Percentiles rank a stretch among this genome's conserved stretches.
Evolutionary conservation across 2,888 invertebrate species (phyloP).

Genomic region (Lysandra coridon): DNA sequence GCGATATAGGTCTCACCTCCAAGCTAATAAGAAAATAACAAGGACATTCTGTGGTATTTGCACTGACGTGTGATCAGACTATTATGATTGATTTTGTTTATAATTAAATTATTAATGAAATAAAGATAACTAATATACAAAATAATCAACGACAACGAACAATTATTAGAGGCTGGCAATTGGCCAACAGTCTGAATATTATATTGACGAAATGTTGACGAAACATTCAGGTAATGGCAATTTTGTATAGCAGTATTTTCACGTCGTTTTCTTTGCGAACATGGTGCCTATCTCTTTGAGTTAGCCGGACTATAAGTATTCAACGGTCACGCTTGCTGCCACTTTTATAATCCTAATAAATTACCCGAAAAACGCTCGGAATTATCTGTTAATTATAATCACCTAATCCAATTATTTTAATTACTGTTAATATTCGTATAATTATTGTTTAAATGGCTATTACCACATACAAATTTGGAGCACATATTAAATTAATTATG

Average conservation of each 20-base stretch:
- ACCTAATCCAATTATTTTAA: background rate
- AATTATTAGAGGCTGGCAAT: background rate
- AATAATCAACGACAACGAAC: background rate
- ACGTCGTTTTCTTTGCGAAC: too few species aligned
- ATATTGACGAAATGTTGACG: too few species aligned
- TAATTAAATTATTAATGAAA: background rate
- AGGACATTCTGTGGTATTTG: background rate
- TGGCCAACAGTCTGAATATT: background rate
- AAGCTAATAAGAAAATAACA: background rate
- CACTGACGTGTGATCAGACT: background rate
- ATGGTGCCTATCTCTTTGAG: background rate
- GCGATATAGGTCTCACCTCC: background rate
- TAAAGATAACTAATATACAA: background rate
- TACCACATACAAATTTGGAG: background rate
- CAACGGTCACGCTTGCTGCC: background rate
- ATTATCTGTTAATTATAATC: background rate
- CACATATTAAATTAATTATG: background rate
- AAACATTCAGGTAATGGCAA: too few species aligned
- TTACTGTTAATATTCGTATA: background rate
- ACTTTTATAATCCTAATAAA: background rate
- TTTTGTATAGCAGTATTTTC: too few species aligned
- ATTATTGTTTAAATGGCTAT: background rate
- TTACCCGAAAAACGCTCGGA: background rate
- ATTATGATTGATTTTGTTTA: background rate
- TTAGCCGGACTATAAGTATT: background rate